These are phyloP conservation scores for Enteromius thamalakanensis DNA, from an alignment of 2,797 vertebrate genomes.

Conservation along the genomic window DNA sequence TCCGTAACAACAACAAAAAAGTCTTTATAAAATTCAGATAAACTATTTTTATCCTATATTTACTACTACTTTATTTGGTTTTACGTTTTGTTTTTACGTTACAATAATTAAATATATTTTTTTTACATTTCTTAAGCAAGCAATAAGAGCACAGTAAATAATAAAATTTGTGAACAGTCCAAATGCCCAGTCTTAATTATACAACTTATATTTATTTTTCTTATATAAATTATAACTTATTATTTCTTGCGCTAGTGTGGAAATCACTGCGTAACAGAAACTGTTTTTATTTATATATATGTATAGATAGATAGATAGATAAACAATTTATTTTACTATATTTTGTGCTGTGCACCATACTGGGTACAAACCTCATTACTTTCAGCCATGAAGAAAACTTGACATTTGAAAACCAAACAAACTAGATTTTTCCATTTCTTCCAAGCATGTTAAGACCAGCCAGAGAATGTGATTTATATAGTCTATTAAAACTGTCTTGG, in stretches of 20 bases:
- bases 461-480: conserved; percentile 25
- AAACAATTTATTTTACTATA: not conserved
- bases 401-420: conserved; percentile 18
- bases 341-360: not conserved
- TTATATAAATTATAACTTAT: too few relatives aligned
- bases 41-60: not conserved
- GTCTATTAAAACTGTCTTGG: conserved; percentile 18
- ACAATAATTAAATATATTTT: not conserved
- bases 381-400: conserved; percentile 16
- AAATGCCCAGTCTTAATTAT: not conserved
- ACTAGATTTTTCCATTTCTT: conserved; percentile 20
- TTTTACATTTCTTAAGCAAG: not conserved
- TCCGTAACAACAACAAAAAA: not conserved
- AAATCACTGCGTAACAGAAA: too few relatives aligned
- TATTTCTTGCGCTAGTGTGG: too few relatives aligned
- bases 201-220: not conserved
- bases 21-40: not conserved
- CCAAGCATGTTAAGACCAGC: not conserved
- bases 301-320: too few relatives aligned
- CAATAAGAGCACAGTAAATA: not conserved
- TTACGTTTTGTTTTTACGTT: not conserved
- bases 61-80: too few relatives aligned
- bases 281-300: too few relatives aligned
- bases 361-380: conserved; percentile 2
- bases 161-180: not conserved